phyloP scores from a whole-genome alignment of 2,888 invertebrate species.

The Embidobia sp. region DNA sequence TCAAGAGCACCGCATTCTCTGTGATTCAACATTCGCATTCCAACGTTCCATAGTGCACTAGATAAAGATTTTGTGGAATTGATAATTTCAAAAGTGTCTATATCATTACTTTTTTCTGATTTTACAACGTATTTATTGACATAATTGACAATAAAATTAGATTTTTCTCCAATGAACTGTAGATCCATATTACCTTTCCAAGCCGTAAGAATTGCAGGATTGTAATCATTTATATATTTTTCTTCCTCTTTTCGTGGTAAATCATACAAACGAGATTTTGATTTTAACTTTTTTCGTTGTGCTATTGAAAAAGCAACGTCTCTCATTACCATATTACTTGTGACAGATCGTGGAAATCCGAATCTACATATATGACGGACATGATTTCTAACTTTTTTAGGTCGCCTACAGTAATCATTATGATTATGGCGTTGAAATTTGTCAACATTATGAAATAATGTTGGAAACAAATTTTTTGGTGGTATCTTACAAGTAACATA shows the following conservation, averaged over 20 bases:
- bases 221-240: constrained; percentile 64
- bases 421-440: constrained; percentile 65
- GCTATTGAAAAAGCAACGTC: constrained; percentile 64
- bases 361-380: constrained; percentile 59
- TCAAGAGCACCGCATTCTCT: too few species aligned
- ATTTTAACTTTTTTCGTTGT: constrained; percentile 65
- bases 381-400: constrained; percentile 49
- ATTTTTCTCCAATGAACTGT: constrained; percentile 67
- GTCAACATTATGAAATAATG: constrained; percentile 18
- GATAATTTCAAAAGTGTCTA: too few species aligned
- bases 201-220: constrained; percentile 64
- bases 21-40: too few species aligned
- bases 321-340: constrained; percentile 49
- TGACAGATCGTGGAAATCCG: constrained; percentile 63
- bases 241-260: constrained; percentile 65
- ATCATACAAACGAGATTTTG: constrained; percentile 69
- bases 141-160: too few species aligned
- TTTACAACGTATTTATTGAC: too few species aligned
- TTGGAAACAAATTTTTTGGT: constrained; percentile 66
- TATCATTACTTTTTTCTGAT: too few species aligned
- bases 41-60: too few species aligned
- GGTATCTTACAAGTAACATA: constrained; percentile 4
- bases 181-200: constrained; percentile 73
- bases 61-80: too few species aligned
- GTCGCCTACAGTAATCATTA: constrained; percentile 65